Base-by-base conservation (phyloP, 2,888 invertebrate species). In the Diloba caeruleocephala region DNA sequence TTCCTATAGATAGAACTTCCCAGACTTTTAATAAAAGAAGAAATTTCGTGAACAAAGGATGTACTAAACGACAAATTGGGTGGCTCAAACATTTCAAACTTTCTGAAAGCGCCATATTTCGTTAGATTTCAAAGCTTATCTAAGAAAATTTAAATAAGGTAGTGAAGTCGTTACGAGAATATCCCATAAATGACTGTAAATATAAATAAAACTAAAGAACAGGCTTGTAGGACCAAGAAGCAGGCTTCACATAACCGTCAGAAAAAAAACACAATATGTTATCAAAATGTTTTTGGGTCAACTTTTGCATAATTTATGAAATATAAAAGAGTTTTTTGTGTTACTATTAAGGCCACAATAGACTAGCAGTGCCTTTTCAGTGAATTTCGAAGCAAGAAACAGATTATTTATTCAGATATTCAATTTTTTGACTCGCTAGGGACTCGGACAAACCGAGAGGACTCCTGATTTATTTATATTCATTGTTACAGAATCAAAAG, bases 381-480 rank as follows among this genome's bases (percentile, higher is more conserved):
- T 29, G 38, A 57, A 55, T 51, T 54, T 38, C 14, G 36, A 26
- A 42, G 61, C 34, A 54, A 31, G 23, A 26, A 26, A 23, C 23
- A 33, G 43, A 62, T 65, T 61, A 69, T 57, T 72, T 64, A 68
- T 64, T 69, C 57, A 61, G 34, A 51, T 54, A 61, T 69, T 65
- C 50, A 48, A 21, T 60, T 69, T 66, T 63, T 69, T 65, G 4
- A 51, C 37, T 56, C 44, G 29, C 46, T 13, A 4, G 37, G 46
- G 49, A 58, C 46, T 31, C 17, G 23, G 44, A 37, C 41, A 45
- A 26, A 50, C 32, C 32, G 39, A 50, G 33, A 42, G 45, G 29
- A 48, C 32, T 45, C 13, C 44, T 72, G 53, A 71, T 69, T 69
- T 69, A 71, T 70, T 60, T 64, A 71, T 50, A 52, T 57, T 64